Conservation (phyloP, 1,140 invertebrate species). For the Cataglyphis hispanica region DNA sequence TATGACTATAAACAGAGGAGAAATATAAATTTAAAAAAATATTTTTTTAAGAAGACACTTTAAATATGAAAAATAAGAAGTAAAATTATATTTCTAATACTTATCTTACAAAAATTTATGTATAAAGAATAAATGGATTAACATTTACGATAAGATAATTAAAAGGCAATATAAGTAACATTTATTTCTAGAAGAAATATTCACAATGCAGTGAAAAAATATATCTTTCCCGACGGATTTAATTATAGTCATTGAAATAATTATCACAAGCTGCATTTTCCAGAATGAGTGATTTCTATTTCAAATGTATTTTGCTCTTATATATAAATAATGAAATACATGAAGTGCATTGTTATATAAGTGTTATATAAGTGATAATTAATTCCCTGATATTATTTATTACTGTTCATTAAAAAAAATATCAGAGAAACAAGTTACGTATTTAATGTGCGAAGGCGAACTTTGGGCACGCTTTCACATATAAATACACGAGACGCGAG, state of each 20-base stretch:
- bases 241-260: background rate
- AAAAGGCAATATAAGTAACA: background rate
- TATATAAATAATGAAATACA: background rate
- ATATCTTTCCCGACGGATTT: background rate
- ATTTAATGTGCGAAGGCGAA: slow-evolving; percentile 23
- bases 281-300: background rate
- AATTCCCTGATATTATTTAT: background rate
- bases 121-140: too few species aligned
- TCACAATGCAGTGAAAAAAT: background rate
- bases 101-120: background rate
- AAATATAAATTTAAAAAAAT: too few species aligned
- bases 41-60: too few species aligned
- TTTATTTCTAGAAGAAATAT: background rate
- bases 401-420: background rate
- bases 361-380: background rate
- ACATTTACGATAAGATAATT: too few species aligned
- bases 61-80: too few species aligned
- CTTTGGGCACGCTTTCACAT: slow-evolving; percentile 4
- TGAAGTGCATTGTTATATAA: background rate
- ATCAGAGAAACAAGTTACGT: background rate
- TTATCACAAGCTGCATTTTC: background rate
- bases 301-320: background rate
- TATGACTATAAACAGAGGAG: too few species aligned
- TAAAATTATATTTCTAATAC: background rate
- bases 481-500: slow-evolving; percentile 10